Percentiles rank a stretch among this genome's conserved stretches.
phyloP scores from a whole-genome alignment of 2,888 invertebrate species.

The Dryobotodes eremita region DNA sequence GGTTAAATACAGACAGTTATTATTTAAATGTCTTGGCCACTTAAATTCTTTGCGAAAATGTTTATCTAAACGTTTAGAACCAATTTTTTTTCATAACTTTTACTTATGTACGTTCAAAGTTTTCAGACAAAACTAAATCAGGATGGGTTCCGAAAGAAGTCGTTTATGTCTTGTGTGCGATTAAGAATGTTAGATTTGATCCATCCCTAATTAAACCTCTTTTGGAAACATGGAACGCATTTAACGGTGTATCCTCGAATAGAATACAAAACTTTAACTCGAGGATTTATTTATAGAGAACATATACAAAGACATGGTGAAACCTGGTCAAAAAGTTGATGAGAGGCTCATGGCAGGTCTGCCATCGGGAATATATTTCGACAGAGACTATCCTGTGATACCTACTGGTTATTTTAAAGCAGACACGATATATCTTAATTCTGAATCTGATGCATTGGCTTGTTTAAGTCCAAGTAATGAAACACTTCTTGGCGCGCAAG shows the following conservation, averaged over 20 bases:
- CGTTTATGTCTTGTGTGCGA: background rate
- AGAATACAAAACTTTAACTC: background rate
- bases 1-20: background rate
- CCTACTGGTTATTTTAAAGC: too few species aligned
- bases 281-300: background rate
- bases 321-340: background rate
- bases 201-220: background rate
- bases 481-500: too few species aligned
- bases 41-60: background rate
- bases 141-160: background rate
- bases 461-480: background rate
- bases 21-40: background rate
- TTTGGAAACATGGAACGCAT: background rate
- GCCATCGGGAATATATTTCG: background rate
- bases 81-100: background rate
- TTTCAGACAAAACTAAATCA: background rate
- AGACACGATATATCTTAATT: background rate
- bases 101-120: background rate
- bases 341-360: background rate
- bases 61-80: background rate
- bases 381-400: background rate
- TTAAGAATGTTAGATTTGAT: background rate
- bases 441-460: background rate
- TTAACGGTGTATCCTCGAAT: background rate
- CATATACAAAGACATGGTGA: background rate